Evolutionary conservation across 2,797 vertebrate species (phyloP).

Genomic region (Melanotaenia nigrans): DNA sequence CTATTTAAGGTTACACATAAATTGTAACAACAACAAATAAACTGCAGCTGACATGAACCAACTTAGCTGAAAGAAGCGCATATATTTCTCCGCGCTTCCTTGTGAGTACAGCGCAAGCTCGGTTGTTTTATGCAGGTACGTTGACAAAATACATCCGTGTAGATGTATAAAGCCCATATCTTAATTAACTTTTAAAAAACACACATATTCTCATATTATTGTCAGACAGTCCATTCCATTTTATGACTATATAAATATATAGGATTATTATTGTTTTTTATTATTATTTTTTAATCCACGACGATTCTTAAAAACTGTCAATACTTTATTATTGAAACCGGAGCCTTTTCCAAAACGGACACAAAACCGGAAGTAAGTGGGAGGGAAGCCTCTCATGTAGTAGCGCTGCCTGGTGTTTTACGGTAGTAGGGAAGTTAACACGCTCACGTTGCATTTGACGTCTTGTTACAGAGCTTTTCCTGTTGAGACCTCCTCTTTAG

Average conservation of each 20-base stretch:
- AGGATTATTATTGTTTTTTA: neutral
- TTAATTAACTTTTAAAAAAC: too few species aligned
- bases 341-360: neutral
- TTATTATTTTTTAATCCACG: too few species aligned
- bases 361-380: neutral
- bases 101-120: conserved; percentile 46
- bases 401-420: neutral
- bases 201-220: neutral
- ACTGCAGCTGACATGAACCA: conserved; percentile 38
- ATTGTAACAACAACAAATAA: neutral
- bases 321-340: neutral
- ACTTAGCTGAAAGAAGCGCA: conserved; percentile 61
- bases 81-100: conserved; percentile 65
- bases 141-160: conserved; percentile 57
- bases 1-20: neutral
- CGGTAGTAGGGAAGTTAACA: conserved; percentile 1
- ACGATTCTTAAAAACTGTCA: neutral
- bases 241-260: neutral
- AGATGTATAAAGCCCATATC: conserved; percentile 9
- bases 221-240: neutral
- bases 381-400: neutral
- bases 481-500: accelerated
- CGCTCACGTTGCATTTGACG: conserved; percentile 27
- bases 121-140: conserved; percentile 37
- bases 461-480: neutral